Evolutionary conservation across 1,140 invertebrate species (phyloP).

Genomic region (Atopsyche davidsoni): DNA sequence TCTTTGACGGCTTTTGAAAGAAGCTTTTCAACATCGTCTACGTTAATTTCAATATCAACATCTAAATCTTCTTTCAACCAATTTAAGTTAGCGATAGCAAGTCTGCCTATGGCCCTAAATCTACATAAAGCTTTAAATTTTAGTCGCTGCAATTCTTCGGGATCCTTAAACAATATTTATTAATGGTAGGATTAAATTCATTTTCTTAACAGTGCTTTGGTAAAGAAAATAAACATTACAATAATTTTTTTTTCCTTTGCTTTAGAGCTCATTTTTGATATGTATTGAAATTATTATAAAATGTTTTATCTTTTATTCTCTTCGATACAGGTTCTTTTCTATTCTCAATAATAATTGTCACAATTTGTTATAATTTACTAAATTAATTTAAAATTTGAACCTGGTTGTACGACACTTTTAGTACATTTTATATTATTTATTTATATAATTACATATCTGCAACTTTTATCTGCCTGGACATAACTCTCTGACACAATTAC

Average conservation of each 20-base stretch:
- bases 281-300: not conserved
- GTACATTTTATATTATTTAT: too few relatives aligned
- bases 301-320: not conserved
- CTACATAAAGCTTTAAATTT: constrained; percentile 46
- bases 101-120: constrained; percentile 50
- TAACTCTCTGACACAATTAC: too few relatives aligned
- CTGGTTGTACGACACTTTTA: too few relatives aligned
- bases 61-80: constrained; percentile 50
- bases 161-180: constrained; percentile 32
- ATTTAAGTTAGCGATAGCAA: constrained; percentile 49
- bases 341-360: too few relatives aligned
- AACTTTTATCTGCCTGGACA: too few relatives aligned
- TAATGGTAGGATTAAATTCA: not conserved
- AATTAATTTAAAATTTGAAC: too few relatives aligned
- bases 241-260: not conserved
- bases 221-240: constrained; percentile 2
- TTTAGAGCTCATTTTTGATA: not conserved
- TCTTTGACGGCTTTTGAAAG: constrained; percentile 45
- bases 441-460: too few relatives aligned
- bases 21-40: constrained; percentile 48
- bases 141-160: constrained; percentile 37
- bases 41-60: constrained; percentile 41
- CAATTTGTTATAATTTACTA: too few relatives aligned
- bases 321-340: not conserved
- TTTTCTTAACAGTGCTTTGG: not conserved